Percentiles rank a stretch among this genome's conserved stretches.
phyloP scores from a whole-genome alignment of 2,888 invertebrate genomes.

The Epicampocera succincta region DNA sequence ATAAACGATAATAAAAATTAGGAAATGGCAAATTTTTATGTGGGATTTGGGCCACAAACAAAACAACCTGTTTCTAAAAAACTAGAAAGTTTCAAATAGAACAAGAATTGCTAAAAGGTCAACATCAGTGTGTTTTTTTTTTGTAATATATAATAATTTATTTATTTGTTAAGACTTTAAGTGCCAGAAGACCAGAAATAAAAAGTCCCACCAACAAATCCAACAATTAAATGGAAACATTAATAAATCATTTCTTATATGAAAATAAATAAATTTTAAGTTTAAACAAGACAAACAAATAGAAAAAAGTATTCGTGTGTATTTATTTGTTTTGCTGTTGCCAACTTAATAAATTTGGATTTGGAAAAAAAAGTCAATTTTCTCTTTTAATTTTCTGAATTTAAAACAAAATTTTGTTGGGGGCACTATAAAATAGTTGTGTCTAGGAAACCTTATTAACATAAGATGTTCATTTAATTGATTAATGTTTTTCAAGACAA shows the following conservation, averaged over 20 bases:
- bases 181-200: slow-evolving; percentile 39
- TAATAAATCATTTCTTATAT: slow-evolving; percentile 63
- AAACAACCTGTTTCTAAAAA: slow-evolving; percentile 50
- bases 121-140: slow-evolving; percentile 33
- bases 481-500: slow-evolving; percentile 49
- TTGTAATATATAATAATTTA: slow-evolving; percentile 29
- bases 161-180: slow-evolving; percentile 27
- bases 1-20: slow-evolving; percentile 20
- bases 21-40: slow-evolving; percentile 13
- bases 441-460: slow-evolving; percentile 53
- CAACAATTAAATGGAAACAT: slow-evolving; percentile 58
- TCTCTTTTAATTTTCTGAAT: slow-evolving; percentile 2
- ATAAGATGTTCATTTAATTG: slow-evolving; percentile 64
- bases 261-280: slow-evolving; percentile 29
- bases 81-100: slow-evolving; percentile 42
- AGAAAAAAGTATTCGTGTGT: slow-evolving; percentile 3
- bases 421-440: slow-evolving; percentile 15
- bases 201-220: slow-evolving; percentile 23
- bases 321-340: slow-evolving; percentile 46
- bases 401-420: neutral
- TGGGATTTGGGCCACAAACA: slow-evolving; percentile 31
- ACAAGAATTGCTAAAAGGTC: slow-evolving; percentile 53
- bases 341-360: slow-evolving; percentile 49
- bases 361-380: neutral
- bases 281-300: neutral